These are phyloP conservation scores for Anagrus nilaparvatae DNA, from an alignment of 1,140 invertebrate species.

Conservation along the genomic window DNA sequence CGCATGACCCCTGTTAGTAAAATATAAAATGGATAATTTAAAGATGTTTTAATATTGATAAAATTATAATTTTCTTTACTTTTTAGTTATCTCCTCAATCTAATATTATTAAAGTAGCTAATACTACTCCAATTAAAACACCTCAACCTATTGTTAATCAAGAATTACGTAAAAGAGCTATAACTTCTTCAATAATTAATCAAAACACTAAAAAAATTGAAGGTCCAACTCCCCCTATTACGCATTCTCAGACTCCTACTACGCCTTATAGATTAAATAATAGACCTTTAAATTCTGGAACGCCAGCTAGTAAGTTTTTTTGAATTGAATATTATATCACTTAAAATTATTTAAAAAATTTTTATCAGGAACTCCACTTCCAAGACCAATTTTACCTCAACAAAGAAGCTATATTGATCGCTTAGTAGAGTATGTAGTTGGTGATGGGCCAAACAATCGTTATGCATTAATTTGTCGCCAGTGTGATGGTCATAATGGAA, in stretches of 20 bases:
- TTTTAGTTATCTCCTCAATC: conserved; percentile 28
- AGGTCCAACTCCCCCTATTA: conserved; percentile 16
- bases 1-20: conserved; percentile 32
- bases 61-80: conserved; percentile 12
- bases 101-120: not conserved
- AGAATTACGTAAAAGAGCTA: conserved; percentile 31
- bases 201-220: conserved; percentile 22
- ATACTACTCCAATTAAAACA: not conserved
- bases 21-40: conserved; percentile 2
- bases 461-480: conserved; percentile 89
- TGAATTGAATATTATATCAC: conserved; percentile 4
- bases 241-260: conserved; percentile 16
- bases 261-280: conserved; percentile 19
- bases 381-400: conserved; percentile 43
- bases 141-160: not conserved
- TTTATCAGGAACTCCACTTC: conserved; percentile 31
- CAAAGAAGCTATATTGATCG: conserved; percentile 69
- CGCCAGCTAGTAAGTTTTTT: conserved; percentile 25
- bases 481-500: conserved; percentile 91
- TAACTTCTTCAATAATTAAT: conserved; percentile 21
- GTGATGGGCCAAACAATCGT: conserved; percentile 88
- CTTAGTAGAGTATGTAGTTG: conserved; percentile 87
- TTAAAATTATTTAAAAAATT: conserved; percentile 5
- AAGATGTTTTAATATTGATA: conserved; percentile 3
- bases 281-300: conserved; percentile 25